Conservation (phyloP, 2,113 vertebrate genomes). For the Anolis sagrei region DNA sequence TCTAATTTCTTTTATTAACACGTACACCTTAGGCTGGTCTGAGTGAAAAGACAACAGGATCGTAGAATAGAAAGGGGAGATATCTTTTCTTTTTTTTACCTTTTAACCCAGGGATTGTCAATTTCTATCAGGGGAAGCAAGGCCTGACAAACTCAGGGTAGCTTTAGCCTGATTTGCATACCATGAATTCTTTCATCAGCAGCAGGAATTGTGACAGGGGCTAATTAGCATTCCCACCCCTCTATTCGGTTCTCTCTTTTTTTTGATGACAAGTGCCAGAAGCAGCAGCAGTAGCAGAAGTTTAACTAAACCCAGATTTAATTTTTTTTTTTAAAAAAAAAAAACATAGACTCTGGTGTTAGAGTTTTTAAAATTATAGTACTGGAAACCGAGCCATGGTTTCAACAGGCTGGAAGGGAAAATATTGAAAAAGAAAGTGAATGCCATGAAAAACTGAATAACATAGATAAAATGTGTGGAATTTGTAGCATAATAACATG, state of each 20-base stretch:
- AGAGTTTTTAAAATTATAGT: constrained; percentile 38
- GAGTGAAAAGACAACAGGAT: constrained; percentile 22
- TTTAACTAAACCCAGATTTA: constrained; percentile 74
- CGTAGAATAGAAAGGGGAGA: constrained; percentile 21
- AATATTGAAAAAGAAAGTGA: background rate
- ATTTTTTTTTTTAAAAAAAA: too few species aligned
- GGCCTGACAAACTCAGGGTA: constrained; percentile 52
- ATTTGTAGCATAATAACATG: background rate
- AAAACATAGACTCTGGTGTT: constrained; percentile 60
- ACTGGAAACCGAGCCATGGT: background rate
- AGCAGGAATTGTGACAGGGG: constrained; percentile 78
- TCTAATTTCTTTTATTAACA: constrained; percentile 41
- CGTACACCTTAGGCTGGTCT: constrained; percentile 34
- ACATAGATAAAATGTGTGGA: background rate
- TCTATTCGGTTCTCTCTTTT: constrained; percentile 63
- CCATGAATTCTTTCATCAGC: constrained; percentile 74
- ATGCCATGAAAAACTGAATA: too few species aligned
- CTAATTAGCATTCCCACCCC: constrained; percentile 80
- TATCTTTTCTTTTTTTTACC: constrained; percentile 40
- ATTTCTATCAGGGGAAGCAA: constrained; percentile 56
- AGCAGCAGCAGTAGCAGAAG: constrained; percentile 64
- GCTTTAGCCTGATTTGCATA: constrained; percentile 78
- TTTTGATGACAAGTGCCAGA: constrained; percentile 68
- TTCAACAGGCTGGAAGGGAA: background rate
- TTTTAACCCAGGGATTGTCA: constrained; percentile 70